Percentiles rank a stretch among this genome's conserved stretches.
phyloP scores from a whole-genome alignment of 1,140 invertebrate species.

The Helicoverpa armigera region DNA sequence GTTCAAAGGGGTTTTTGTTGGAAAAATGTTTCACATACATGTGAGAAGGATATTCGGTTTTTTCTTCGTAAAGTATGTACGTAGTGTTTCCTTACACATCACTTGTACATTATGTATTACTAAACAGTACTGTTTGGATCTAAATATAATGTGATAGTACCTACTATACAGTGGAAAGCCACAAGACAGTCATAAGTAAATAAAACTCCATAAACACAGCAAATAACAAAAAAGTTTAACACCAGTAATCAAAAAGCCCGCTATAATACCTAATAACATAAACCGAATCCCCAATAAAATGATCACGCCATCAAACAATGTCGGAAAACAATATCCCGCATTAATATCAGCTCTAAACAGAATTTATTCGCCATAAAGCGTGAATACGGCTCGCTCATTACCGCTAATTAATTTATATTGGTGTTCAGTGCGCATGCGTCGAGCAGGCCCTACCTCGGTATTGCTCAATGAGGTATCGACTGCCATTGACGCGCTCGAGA shows the following conservation, averaged over 20 bases:
- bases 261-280: constrained; percentile 18
- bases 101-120: too few species aligned
- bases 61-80: background rate
- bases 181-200: too few species aligned
- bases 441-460: too few species aligned
- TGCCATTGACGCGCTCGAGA: background rate
- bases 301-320: background rate
- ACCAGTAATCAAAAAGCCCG: background rate
- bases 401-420: constrained; percentile 37
- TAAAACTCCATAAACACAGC: background rate
- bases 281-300: constrained; percentile 22
- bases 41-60: background rate
- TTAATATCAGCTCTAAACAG: constrained; percentile 18
- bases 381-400: constrained; percentile 34
- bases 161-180: too few species aligned
- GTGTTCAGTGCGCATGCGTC: background rate
- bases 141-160: too few species aligned
- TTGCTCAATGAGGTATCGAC: constrained; percentile 2
- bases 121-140: too few species aligned
- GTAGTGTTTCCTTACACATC: background rate
- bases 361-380: constrained; percentile 30
- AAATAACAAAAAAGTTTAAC: background rate
- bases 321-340: constrained; percentile 29
- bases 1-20: background rate
- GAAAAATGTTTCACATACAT: constrained; percentile 19